Base-by-base conservation (phyloP, 2,113 vertebrate genomes). In the Platichthys flesus region DNA sequence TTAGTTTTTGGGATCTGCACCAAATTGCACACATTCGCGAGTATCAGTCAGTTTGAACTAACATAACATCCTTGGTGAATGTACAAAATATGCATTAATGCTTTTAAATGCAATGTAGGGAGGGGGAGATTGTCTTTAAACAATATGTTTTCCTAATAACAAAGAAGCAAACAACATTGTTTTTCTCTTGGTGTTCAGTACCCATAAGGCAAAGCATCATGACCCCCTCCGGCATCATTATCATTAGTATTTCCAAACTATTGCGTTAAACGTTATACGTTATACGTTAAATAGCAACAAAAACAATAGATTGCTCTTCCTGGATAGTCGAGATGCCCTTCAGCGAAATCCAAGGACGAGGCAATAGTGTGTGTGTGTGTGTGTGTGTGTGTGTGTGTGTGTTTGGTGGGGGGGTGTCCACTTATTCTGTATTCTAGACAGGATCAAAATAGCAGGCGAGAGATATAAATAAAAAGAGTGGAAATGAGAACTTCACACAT, bases 401-500 rank as follows among this genome's bases (percentile, higher is more conserved):
- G 49, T 18, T 16, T 8, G 20, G 16, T 20, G 51, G 51, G 51
- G 59, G 51, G 66, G 64, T 71, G 83, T 88, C 92, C 88, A 92
- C 94, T 95, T 91, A 94, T 96, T 95, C 91, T 90, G 94, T 95
- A 95, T 96, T 95, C 91, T 92, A 91, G 91, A 93, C 93, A 94
- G 91, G 93, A 95, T 95, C 94, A 91, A 95, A 96, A 96, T 94
- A 94, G 94, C 93, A 93, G 90, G 93, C 87, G 89, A 94, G 92
- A 90, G 91, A 93, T 92, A 95, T 93, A 94, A 95, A 96, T 95
- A 96, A 95, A 94, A 71, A 94, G 90, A 91, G 91, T 92, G 94
- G 92, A 94, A 95, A 95, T 94, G 91, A 94, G 93, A 94, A 94
- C 92, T 95, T 95, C 88, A 83, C 88, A 83, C 92, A 93, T 92